These are phyloP conservation scores for human DNA, from an alignment of 2,113 vertebrate species.

Conservation along the genomic window DNA sequence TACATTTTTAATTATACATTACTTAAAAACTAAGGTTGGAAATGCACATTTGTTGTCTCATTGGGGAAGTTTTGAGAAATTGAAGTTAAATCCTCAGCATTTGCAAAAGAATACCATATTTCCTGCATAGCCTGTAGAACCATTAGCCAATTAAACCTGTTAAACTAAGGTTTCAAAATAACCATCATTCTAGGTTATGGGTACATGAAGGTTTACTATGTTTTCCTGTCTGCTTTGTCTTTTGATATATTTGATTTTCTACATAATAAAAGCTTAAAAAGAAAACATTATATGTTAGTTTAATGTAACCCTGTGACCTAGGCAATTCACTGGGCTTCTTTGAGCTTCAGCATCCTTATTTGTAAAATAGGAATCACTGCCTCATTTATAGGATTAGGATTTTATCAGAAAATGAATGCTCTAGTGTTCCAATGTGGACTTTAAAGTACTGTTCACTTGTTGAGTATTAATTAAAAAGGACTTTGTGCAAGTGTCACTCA, in stretches of 20 bases:
- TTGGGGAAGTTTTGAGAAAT: not conserved
- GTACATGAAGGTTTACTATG: not conserved
- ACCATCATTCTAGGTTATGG: not conserved
- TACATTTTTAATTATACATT: not conserved
- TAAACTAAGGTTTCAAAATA: not conserved
- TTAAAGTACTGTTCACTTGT: conserved; percentile 30
- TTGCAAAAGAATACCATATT: too few relatives aligned
- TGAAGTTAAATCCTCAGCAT: conserved; percentile 9
- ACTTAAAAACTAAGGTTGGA: not conserved
- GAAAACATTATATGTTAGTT: not conserved
- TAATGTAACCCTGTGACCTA: not conserved
- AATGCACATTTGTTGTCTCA: not conserved
- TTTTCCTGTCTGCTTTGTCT: not conserved
- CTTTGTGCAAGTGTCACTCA: not conserved
- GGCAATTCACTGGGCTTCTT: not conserved
- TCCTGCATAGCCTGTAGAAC: too few relatives aligned
- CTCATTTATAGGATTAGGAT: not conserved
- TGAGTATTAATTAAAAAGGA: conserved; percentile 53
- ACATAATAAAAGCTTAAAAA: not conserved
- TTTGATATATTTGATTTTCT: not conserved
- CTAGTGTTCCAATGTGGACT: not conserved
- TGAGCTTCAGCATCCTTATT: not conserved
- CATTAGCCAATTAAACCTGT: too few relatives aligned
- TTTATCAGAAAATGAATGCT: conserved; percentile 15
- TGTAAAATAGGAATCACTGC: not conserved